Percentiles rank a stretch among this genome's conserved stretches.
Conservation (phyloP, 2,888 invertebrate species). For the Hypercompe scribonia region DNA sequence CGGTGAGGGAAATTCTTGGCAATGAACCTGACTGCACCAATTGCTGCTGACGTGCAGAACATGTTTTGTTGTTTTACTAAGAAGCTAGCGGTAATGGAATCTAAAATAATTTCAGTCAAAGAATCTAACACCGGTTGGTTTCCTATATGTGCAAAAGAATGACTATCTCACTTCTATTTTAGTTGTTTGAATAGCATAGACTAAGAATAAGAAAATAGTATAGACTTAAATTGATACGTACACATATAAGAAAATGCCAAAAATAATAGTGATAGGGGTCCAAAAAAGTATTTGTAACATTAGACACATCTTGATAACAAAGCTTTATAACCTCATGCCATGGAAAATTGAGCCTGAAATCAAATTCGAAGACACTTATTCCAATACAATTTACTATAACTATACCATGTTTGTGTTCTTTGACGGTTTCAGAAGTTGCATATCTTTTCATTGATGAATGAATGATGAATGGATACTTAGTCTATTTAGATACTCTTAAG, state of each 20-base stretch:
- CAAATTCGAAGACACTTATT: background rate
- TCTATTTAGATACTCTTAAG: too few species aligned
- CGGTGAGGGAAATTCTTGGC: background rate
- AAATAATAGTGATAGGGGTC: background rate
- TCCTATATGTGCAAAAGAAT: too few species aligned
- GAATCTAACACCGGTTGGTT: too few species aligned
- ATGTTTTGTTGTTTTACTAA: background rate
- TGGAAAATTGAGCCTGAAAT: background rate
- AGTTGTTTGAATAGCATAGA: too few species aligned
- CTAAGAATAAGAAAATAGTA: background rate
- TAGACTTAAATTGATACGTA: background rate
- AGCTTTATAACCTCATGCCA: background rate
- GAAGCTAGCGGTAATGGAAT: too few species aligned
- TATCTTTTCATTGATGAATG: too few species aligned
- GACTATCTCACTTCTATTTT: too few species aligned
- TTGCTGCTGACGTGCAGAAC: background rate
- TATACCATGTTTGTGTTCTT: too few species aligned
- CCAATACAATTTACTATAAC: background rate
- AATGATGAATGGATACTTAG: too few species aligned
- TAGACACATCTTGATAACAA: background rate
- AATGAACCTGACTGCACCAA: background rate
- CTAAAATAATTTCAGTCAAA: too few species aligned
- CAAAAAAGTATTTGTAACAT: background rate
- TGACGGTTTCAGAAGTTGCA: too few species aligned
- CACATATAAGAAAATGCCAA: constrained; percentile 5